Conservation (phyloP, 1,140 invertebrate species). For the Helicoverpa armigera region DNA sequence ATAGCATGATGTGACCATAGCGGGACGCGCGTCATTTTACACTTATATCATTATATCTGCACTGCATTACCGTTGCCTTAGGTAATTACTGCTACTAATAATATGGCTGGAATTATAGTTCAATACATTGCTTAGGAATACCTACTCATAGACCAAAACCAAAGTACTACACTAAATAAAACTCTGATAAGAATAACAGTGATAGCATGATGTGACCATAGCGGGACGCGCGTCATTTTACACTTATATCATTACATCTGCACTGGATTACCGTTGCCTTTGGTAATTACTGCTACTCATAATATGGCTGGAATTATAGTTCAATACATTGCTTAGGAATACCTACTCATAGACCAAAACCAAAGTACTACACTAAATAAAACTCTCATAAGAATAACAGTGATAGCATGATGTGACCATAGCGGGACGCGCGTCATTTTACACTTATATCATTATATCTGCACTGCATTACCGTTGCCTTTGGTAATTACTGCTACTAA, state of each 20-base stretch:
- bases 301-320: neutral
- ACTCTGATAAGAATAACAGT: too few species aligned
- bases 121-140: too few species aligned
- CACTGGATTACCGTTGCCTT: constrained; percentile 16
- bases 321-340: too few species aligned
- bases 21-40: constrained; percentile 64
- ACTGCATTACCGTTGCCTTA: constrained; percentile 17
- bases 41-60: constrained; percentile 52
- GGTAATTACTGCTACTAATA: neutral
- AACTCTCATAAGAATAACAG: too few species aligned
- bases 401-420: too few species aligned
- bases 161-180: too few species aligned
- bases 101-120: neutral
- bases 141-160: too few species aligned
- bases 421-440: constrained; percentile 67
- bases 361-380: too few species aligned
- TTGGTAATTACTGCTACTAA: neutral
- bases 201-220: too few species aligned
- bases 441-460: constrained; percentile 54
- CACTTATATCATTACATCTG: constrained; percentile 53
- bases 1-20: constrained; percentile 82
- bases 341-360: too few species aligned
- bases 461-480: constrained; percentile 23
- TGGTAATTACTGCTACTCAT: neutral
- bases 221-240: constrained; percentile 65